Percentiles rank a stretch among this genome's conserved stretches.
phyloP scores from a whole-genome alignment of 2,113 vertebrate genomes.

The Mustela nigripes region DNA sequence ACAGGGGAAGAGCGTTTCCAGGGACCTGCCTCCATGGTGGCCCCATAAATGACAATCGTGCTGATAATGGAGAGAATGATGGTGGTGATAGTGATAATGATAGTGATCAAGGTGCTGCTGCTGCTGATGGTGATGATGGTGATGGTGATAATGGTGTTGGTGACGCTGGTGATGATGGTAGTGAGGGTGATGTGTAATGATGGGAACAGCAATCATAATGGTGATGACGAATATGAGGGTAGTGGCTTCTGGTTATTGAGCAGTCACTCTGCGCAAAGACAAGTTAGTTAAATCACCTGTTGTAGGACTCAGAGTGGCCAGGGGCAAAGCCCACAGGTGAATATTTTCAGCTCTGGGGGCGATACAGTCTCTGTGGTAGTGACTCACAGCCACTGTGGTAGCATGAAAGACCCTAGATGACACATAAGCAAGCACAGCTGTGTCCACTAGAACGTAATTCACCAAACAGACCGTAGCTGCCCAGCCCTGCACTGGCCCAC shows the following conservation, averaged over 20 bases:
- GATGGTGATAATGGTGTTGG: accelerated
- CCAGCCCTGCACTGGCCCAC: neutral
- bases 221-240: neutral
- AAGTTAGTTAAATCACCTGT: neutral
- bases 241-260: neutral
- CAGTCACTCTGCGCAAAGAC: neutral
- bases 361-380: neutral
- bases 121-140: accelerated
- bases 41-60: neutral
- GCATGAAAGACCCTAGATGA: neutral
- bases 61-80: neutral
- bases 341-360: neutral
- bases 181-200: neutral
- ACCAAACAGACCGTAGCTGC: neutral
- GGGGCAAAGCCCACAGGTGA: neutral
- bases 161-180: accelerated
- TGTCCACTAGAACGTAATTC: no score
- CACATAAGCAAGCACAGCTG: neutral
- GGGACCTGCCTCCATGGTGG: neutral
- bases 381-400: neutral
- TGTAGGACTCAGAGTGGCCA: neutral
- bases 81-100: accelerated
- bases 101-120: accelerated
- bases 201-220: neutral
- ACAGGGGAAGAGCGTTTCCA: neutral